These are phyloP conservation scores for Fregata magnificens DNA, from an alignment of 2,113 vertebrate species.

Conservation along the genomic window DNA sequence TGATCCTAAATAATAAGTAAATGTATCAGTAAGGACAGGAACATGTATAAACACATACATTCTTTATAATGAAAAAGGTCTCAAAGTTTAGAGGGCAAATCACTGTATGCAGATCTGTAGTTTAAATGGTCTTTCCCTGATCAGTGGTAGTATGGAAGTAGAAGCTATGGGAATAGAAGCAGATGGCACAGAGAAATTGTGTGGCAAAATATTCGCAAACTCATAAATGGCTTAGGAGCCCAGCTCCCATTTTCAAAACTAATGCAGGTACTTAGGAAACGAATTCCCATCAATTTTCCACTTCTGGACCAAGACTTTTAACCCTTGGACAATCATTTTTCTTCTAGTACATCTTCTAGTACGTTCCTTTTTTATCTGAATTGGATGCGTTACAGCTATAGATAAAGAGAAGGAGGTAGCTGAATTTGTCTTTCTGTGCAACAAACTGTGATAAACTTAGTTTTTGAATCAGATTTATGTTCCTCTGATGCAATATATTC, in stretches of 20 bases:
- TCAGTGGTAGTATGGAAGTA: background rate
- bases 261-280: background rate
- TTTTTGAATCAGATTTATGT: background rate
- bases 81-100: background rate
- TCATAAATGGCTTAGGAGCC: background rate
- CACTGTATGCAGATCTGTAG: background rate
- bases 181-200: background rate
- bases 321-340: background rate
- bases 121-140: background rate
- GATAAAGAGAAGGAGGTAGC: background rate
- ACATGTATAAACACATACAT: background rate
- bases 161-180: background rate
- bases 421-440: background rate
- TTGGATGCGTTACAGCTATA: background rate
- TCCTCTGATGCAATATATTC: background rate
- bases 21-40: background rate
- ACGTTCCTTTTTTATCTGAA: background rate
- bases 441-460: background rate
- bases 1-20: conserved; percentile 40
- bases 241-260: background rate
- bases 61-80: background rate
- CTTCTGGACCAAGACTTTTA: background rate
- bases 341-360: background rate
- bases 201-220: background rate
- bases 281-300: background rate